A percentile compares a stretch with the other conserved stretches of the same genome.
Conservation (phyloP, 2,113 vertebrate genomes). For the Chloropsis cyanopogon region DNA sequence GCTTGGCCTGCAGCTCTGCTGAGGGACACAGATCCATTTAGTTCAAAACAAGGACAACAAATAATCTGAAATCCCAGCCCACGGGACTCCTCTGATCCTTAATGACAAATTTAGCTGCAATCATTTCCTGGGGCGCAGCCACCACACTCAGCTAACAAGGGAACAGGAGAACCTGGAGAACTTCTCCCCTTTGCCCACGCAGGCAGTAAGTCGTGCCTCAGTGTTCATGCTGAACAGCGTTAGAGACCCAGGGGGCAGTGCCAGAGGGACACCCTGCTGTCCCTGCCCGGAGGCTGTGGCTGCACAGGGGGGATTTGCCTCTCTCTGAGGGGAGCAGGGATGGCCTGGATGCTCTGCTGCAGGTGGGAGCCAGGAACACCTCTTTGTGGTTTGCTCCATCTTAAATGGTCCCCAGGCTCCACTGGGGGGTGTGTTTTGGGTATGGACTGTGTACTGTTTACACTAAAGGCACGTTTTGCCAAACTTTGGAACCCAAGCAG, state of each 20-base stretch:
- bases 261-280: accelerated
- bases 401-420: background rate
- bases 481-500: background rate
- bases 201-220: background rate
- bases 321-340: background rate
- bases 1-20: background rate
- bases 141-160: no score
- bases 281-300: background rate
- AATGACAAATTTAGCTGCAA: background rate
- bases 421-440: background rate
- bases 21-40: background rate
- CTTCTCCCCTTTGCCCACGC: background rate
- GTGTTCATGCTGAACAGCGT: accelerated
- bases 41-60: background rate
- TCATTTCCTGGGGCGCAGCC: background rate
- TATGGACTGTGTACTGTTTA: background rate
- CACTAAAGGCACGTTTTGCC: background rate
- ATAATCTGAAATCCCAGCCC: background rate
- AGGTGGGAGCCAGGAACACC: background rate
- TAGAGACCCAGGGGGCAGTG: background rate
- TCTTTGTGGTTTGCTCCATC: background rate
- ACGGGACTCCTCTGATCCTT: background rate
- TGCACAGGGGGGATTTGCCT: background rate
- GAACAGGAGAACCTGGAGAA: background rate
- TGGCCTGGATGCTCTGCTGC: background rate